Evolutionary conservation across 2,888 invertebrate species (phyloP), one percentile per base, ranked within the genome.

Genomic region (Trypoxylon attenuatum): DNA sequence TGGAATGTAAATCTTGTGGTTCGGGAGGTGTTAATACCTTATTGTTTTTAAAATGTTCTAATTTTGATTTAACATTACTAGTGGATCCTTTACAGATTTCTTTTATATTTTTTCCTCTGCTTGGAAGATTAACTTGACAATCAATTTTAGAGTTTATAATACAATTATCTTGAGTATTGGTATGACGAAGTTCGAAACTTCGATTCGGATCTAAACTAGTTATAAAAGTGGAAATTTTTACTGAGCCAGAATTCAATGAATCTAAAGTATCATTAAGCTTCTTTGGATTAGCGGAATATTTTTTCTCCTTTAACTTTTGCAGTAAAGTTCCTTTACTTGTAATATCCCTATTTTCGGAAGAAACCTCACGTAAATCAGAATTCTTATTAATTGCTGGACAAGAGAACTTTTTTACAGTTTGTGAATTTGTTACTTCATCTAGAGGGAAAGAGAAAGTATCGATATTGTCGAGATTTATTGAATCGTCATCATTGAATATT

Each of bases 21-120:
- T 25, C 39, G 6, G 29, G 6, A 0, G 23, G 33, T 8, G 50
- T 51, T 27, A 38, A 25, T 16, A 21, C 22, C n/a, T 70, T 53
- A 4, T 18, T 16, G 27, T 18, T 54, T 39, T 39, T 29, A 41
- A 57, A 70, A 6, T 45, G 25, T 6, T 47, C n/a, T 41, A 69
- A 51, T 47, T 19, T 62, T 0, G 58, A 52, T 43, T 42, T 47
- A 49, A 58, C 16, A n/a, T n/a, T n/a, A n/a, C n/a, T n/a, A n/a
- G 53, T 39, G 13, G 29, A 2, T 33, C 13, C 0, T 13, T 39
- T 2, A 27, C 5, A 4, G 3, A 2, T 2, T 5, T 29, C 5
- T 10, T 41, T 21, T 39, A 33, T 15, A 41, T 0, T 41, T 39
- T 53, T 38, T 16, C 6, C 21, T 25, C 10, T 33, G 3, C 8